Evolutionary conservation across 2,888 invertebrate genomes (phyloP).

Genomic region (Lomographa bimaculata): DNA sequence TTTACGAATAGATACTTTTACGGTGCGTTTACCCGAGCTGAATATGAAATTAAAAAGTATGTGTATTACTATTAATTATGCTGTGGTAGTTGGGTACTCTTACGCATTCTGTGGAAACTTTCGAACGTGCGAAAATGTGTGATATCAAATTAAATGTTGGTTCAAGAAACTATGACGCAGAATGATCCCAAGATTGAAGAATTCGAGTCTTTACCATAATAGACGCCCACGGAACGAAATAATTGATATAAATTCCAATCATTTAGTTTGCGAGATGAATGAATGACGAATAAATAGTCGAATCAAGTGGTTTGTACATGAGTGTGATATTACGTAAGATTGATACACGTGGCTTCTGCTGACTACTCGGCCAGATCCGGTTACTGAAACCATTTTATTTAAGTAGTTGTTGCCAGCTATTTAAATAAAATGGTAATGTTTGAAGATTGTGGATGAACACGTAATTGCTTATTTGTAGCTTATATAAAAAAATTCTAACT

Average conservation of each 20-base stretch:
- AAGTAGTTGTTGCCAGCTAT: too few relatives aligned
- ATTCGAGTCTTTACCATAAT: conserved; percentile 21
- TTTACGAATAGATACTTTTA: conserved; percentile 26
- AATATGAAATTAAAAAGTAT: conserved; percentile 35
- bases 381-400: too few relatives aligned
- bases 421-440: too few relatives aligned
- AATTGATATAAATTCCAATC: too few relatives aligned
- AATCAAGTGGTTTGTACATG: too few relatives aligned
- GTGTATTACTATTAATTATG: conserved; percentile 15
- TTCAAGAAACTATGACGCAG: conserved; percentile 26
- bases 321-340: too few relatives aligned
- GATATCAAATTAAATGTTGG: too few relatives aligned
- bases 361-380: too few relatives aligned
- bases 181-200: conserved; percentile 5
- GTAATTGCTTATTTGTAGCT: too few relatives aligned
- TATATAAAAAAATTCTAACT: too few relatives aligned
- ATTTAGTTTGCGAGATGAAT: conserved; percentile 3
- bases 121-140: conserved; percentile 20
- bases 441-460: too few relatives aligned
- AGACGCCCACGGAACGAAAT: conserved; percentile 18
- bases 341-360: too few relatives aligned
- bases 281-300: neutral
- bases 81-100: neutral
- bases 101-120: conserved; percentile 13
- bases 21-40: conserved; percentile 28